Base-by-base conservation (phyloP, 2,113 vertebrate species). In the Panthera leo region DNA sequence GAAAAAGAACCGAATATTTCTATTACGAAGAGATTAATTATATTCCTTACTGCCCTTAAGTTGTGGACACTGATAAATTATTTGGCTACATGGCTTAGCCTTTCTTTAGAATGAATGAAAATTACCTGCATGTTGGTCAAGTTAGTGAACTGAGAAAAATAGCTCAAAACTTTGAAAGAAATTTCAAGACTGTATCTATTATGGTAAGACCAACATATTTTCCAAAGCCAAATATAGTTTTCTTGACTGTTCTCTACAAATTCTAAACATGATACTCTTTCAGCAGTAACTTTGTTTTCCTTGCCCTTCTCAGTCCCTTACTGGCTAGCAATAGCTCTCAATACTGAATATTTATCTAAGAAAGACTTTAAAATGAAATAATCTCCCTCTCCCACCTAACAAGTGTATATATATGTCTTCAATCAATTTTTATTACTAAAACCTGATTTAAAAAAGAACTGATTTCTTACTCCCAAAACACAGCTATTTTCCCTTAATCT, bases 161-260 rank as follows among this genome's bases (percentile, higher is more conserved):
- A 45, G 76, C 36, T 92, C 36, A 79, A 84, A 93, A 76, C 16
- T 90, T 82, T 51, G 13, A 89, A 65, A 25, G 63, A 68, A 76
- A 92, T 58, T 87, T 97, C 45, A 97, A 87, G 80, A 94, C 51
- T 13, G 11, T 80, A 71, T 84, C 91, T 91, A 58, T 94, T 10
- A 91, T 6, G 18, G 34, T 42, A 79, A 76, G 7, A 80, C n/a
- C 34, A 36, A 8, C 14, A 90, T 68, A 86, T 68, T 16, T 23
- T 19, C 18, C 51, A 75, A 75, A 94, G 31, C 21, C 51, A 85
- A 91, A 36, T 39, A 63, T 3, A 93, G 31, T 58, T 31, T 63
- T 78, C 39, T 36, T 19, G 25, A 71, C 34, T 61, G 1, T n/a
- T 53, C 51, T 63, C 29, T 70, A 61, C 15, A 63, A 85, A 80